Evolutionary conservation across 1,140 invertebrate genomes (phyloP).

Genomic region (Drosophila bipectinata): DNA sequence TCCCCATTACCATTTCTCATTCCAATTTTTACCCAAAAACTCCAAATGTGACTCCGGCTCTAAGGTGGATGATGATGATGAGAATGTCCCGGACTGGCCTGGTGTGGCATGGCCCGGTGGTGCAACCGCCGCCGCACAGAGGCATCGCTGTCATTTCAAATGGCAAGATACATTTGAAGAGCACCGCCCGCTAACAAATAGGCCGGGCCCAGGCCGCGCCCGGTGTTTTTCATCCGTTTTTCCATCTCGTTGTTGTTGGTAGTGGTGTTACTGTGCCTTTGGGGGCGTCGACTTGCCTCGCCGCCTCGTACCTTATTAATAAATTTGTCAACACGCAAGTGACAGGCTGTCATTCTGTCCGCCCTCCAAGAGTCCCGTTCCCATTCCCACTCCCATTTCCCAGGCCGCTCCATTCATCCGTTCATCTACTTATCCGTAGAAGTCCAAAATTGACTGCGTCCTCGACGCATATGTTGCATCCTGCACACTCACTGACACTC

Average conservation of each 20-base stretch:
- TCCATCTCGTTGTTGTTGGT: conserved; percentile 32
- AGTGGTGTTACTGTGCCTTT: conserved; percentile 27
- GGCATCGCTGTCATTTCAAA: conserved; percentile 65
- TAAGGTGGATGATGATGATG: conserved; percentile 64
- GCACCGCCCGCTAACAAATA: conserved; percentile 77
- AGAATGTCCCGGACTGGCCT: neutral
- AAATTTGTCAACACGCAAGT: conserved; percentile 83
- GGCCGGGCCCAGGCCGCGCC: conserved; percentile 57
- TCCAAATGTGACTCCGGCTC: conserved; percentile 5
- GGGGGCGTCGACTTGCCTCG: conserved; percentile 65
- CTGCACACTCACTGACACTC: conserved; percentile 40
- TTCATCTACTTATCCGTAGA: conserved; percentile 74
- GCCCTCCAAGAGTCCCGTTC: conserved; percentile 31
- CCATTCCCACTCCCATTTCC: neutral
- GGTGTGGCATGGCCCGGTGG: conserved; percentile 11
- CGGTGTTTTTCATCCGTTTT: conserved; percentile 44
- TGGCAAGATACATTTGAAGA: conserved; percentile 72
- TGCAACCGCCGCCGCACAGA: conserved; percentile 34
- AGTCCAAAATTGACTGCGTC: conserved; percentile 61
- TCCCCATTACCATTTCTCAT: neutral
- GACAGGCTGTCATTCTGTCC: conserved; percentile 75
- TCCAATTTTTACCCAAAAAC: conserved; percentile 22
- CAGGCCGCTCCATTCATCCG: conserved; percentile 49
- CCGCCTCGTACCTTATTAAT: conserved; percentile 82
- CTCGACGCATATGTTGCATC: conserved; percentile 71